These are phyloP conservation scores for Ophioninae sp. DNA, from an alignment of 2,888 invertebrate species.

Conservation along the genomic window DNA sequence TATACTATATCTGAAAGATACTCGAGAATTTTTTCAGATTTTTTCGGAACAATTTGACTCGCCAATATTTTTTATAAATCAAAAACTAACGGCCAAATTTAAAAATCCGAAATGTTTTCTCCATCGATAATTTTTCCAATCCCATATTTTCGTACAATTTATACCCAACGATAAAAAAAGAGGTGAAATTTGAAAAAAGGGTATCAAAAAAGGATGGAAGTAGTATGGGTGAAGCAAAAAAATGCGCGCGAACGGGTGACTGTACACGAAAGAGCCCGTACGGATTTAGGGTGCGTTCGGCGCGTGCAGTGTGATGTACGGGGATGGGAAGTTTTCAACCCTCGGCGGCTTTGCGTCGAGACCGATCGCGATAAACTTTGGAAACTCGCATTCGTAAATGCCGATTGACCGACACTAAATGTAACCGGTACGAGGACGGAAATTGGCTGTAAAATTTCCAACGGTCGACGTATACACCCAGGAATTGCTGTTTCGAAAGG, in stretches of 20 bases:
- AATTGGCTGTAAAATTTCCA: constrained; percentile 66
- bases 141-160: background rate
- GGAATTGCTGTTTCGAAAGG: constrained; percentile 27
- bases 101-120: too few relatives aligned
- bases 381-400: constrained; percentile 63
- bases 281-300: constrained; percentile 25
- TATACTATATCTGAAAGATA: too few relatives aligned
- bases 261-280: constrained; percentile 3
- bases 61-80: too few relatives aligned
- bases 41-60: too few relatives aligned
- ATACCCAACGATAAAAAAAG: background rate
- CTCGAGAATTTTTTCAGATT: too few relatives aligned
- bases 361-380: constrained; percentile 74
- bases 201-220: background rate
- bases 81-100: too few relatives aligned
- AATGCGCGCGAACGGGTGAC: background rate
- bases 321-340: constrained; percentile 25
- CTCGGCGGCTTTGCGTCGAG: constrained; percentile 62
- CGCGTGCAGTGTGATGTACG: constrained; percentile 20
- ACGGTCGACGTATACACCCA: constrained; percentile 56
- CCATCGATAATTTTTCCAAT: too few relatives aligned
- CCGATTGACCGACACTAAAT: constrained; percentile 68
- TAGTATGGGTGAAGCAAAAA: background rate
- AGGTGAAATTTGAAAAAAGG: background rate
- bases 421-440: constrained; percentile 66